Evolutionary conservation across 2,113 vertebrate genomes (phyloP), one percentile per base, ranked within the genome.

Genomic region (Cavia aperea): DNA sequence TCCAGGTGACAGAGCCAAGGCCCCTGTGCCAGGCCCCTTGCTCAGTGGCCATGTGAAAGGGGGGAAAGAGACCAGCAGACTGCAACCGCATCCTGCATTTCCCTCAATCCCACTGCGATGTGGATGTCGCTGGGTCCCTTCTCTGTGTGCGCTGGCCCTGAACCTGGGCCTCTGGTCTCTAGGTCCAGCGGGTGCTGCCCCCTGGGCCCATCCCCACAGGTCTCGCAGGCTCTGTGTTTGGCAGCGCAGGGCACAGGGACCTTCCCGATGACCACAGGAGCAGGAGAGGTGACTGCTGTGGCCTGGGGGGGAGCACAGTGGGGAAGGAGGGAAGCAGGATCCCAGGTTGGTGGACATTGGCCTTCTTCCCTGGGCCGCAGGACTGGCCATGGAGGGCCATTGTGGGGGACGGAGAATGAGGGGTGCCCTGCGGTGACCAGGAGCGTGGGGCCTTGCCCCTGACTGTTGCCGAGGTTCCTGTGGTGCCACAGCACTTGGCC

Each of bases 21-120:
- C 18, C 33, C 36, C 5, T 31, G 12, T 6, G 8, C 46, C 63
- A 18, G 39, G n/a, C 70, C 70, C 68, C 36, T 6, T 19, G 39
- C 15, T 26, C 16, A 0, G 14, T 10, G 36, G 29, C 79, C 51
- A 31, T 2, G 0, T 13, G 3, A 29, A 12, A 46, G 46, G 5
- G 43, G 29, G 24, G 11, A 13, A 29, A 21, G 36, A 79, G 15
- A 58, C 23, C 1, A 39, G 51, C 66, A 51, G 10, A 46, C 14
- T 36, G 13, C 1, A 33, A 4, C 26, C 39, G 21, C 36, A 4
- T 29, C 12, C 4, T 33, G 2, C 10, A 3, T 58, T 6, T 70
- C 43, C 33, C 29, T 58, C 83, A 31, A 29, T 4, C 16, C 56
- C 19, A 15, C n/a, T 21, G 31, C 0, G 12, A 29, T 10, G 26